These are phyloP conservation scores for Junonia oenone DNA, from an alignment of 2,888 invertebrate genomes.

Conservation along the genomic window DNA sequence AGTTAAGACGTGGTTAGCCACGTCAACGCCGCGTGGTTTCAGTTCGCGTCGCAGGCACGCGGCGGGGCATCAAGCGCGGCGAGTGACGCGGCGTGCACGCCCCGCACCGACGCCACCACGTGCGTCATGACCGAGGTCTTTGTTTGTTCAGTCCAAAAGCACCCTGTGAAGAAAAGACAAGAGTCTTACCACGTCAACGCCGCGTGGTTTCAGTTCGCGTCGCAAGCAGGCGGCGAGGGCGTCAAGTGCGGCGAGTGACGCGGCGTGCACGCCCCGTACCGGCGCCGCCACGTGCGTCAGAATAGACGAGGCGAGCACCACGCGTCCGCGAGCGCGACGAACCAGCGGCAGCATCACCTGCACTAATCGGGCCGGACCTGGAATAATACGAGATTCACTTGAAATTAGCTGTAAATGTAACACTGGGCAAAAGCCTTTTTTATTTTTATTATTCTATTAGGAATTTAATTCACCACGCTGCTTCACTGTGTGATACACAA, in stretches of 20 bases:
- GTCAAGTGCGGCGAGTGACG: slow-evolving; percentile 88
- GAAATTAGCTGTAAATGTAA: background rate
- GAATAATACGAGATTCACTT: background rate
- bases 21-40: slow-evolving; percentile 88
- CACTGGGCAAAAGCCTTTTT: too few species aligned
- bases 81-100: slow-evolving; percentile 88
- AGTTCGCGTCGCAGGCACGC: slow-evolving; percentile 89
- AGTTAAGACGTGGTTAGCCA: too few species aligned
- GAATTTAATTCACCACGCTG: too few species aligned
- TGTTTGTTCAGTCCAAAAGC: too few species aligned
- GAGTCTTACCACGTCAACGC: slow-evolving; percentile 87
- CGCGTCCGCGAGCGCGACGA: slow-evolving; percentile 87
- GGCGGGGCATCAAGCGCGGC: slow-evolving; percentile 90
- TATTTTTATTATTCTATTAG: too few species aligned
- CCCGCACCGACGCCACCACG: slow-evolving; percentile 62
- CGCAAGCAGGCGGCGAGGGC: slow-evolving; percentile 89
- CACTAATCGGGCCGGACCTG: slow-evolving; percentile 84
- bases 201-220: slow-evolving; percentile 87
- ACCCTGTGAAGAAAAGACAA: too few species aligned
- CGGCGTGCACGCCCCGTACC: slow-evolving; percentile 89
- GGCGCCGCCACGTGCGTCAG: slow-evolving; percentile 89
- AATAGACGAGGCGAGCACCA: slow-evolving; percentile 89
- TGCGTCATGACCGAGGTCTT: too few species aligned
- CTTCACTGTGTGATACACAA: too few species aligned
- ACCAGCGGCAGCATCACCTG: slow-evolving; percentile 91